A percentile compares a stretch with the other conserved stretches of the same genome.
Conservation (phyloP, 2,797 vertebrate species). For the Champsocephalus gunnari region DNA sequence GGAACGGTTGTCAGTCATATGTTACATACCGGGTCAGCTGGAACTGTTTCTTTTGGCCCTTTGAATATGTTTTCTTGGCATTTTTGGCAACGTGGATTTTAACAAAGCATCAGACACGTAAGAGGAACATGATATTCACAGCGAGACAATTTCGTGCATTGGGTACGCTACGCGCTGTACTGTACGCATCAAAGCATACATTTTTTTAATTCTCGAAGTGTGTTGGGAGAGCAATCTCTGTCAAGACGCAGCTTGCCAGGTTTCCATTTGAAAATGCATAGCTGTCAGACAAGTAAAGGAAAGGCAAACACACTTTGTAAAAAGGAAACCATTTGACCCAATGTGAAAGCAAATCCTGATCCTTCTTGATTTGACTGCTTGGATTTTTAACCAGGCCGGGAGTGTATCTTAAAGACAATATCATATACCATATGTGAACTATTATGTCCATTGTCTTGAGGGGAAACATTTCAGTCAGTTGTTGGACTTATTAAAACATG, state of each 20-base stretch:
- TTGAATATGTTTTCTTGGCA: slow-evolving; percentile 54
- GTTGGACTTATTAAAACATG: slow-evolving; percentile 78
- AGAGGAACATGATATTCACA: slow-evolving; percentile 55
- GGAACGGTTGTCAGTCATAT: slow-evolving; percentile 66
- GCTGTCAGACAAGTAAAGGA: slow-evolving; percentile 78
- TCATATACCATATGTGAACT: slow-evolving; percentile 63
- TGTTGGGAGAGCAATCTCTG: slow-evolving; percentile 60
- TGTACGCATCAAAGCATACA: slow-evolving; percentile 42
- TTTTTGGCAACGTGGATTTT: slow-evolving; percentile 45
- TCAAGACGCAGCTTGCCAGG: slow-evolving; percentile 83
- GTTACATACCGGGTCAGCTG: slow-evolving; percentile 49
- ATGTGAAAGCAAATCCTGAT: slow-evolving; percentile 71
- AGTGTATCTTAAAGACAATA: slow-evolving; percentile 53
- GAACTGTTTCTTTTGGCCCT: slow-evolving; percentile 64
- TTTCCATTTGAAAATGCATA: slow-evolving; percentile 80
- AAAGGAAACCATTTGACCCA: slow-evolving; percentile 70
- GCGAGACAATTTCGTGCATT: slow-evolving; percentile 27
- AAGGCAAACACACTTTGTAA: slow-evolving; percentile 74
- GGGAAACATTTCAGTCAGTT: slow-evolving; percentile 77
- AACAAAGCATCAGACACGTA: slow-evolving; percentile 61
- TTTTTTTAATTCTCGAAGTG: slow-evolving; percentile 49
- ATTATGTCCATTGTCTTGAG: slow-evolving; percentile 60
- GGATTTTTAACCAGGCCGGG: slow-evolving; percentile 30
- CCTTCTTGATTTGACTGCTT: slow-evolving; percentile 56
- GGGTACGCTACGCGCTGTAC: slow-evolving; percentile 10